Evolutionary conservation across 2,888 invertebrate species (phyloP).

Genomic region (Azorinus chamasolen): DNA sequence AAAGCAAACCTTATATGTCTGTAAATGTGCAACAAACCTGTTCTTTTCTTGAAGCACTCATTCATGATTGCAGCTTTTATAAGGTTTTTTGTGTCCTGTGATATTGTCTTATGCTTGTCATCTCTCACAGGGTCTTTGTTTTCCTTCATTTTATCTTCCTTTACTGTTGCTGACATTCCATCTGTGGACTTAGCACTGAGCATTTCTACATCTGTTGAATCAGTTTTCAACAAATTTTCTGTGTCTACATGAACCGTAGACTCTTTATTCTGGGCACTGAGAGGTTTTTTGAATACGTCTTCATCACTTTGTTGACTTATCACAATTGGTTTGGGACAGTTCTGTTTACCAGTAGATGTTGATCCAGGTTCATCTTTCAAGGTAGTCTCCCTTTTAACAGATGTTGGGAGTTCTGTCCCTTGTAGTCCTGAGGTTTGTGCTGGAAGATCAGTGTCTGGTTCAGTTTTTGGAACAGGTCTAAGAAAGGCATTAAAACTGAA

Average conservation of each 20-base stretch:
- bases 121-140: constrained; percentile 56
- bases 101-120: constrained; percentile 75
- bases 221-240: constrained; percentile 43
- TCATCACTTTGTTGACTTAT: constrained; percentile 26
- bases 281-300: constrained; percentile 67
- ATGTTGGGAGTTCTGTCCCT: background rate
- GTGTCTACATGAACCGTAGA: constrained; percentile 62
- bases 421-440: constrained; percentile 4
- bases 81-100: constrained; percentile 79
- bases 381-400: constrained; percentile 11
- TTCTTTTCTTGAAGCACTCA: constrained; percentile 70
- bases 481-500: constrained; percentile 78
- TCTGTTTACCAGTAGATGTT: background rate
- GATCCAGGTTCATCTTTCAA: background rate
- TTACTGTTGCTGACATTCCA: constrained; percentile 39
- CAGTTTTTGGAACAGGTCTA: constrained; percentile 77
- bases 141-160: constrained; percentile 47
- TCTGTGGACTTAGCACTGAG: constrained; percentile 79
- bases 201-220: constrained; percentile 81
- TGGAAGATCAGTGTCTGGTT: too few relatives aligned
- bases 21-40: too few relatives aligned
- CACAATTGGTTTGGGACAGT: constrained; percentile 1
- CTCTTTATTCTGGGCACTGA: constrained; percentile 56
- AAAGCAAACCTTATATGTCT: too few relatives aligned
- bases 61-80: constrained; percentile 82